Conservation (phyloP, 2,888 invertebrate genomes). For the Neuroscelio doddi region DNA sequence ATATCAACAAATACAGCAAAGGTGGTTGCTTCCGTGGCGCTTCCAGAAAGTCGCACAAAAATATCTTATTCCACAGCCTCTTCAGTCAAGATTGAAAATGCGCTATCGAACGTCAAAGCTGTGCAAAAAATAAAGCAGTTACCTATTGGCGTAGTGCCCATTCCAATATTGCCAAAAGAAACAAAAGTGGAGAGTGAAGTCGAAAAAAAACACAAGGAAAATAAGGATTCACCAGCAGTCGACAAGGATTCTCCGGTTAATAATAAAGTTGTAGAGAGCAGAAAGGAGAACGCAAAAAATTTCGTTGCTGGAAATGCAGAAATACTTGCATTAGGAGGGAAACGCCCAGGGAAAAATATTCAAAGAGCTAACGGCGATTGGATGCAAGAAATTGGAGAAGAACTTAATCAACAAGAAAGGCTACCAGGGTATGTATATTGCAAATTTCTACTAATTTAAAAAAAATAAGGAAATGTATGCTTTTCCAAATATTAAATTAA, state of each 20-base stretch:
- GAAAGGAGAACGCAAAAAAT: slow-evolving; percentile 38
- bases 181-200: slow-evolving; percentile 31
- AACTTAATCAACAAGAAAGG: slow-evolving; percentile 61
- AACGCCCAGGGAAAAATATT: slow-evolving; percentile 37
- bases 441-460: neutral
- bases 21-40: no score
- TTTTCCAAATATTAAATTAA: no score
- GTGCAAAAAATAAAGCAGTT: slow-evolving; percentile 60
- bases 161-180: slow-evolving; percentile 58
- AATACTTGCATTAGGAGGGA: slow-evolving; percentile 27
- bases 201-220: slow-evolving; percentile 38
- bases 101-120: slow-evolving; percentile 25
- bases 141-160: slow-evolving; percentile 66
- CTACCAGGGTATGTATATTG: slow-evolving; percentile 54
- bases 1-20: no score
- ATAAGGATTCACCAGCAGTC: slow-evolving; percentile 24
- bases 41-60: no score
- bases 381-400: slow-evolving; percentile 68
- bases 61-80: no score
- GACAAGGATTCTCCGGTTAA: slow-evolving; percentile 36
- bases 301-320: slow-evolving; percentile 45
- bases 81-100: slow-evolving; percentile 29
- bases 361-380: slow-evolving; percentile 56
- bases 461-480: no score
- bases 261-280: slow-evolving; percentile 24